A percentile compares a stretch with the other conserved stretches of the same genome.
phyloP scores from a whole-genome alignment of 2,888 invertebrate species.

The Lepeophtheirus nordmannii region DNA sequence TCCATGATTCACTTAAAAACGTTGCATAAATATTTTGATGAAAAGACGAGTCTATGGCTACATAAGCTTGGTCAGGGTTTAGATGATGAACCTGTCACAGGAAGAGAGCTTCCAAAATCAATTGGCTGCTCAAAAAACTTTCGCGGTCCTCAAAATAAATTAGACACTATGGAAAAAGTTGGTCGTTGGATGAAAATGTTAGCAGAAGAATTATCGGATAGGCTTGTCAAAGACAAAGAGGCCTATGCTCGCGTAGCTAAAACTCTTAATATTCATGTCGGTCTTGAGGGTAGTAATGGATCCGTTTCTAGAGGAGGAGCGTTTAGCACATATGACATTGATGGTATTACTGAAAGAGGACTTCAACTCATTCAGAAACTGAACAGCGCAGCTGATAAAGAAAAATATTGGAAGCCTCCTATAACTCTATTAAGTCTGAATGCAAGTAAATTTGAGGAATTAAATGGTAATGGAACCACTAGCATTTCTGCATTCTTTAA shows the following conservation, averaged over 20 bases:
- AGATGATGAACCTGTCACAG: constrained; percentile 69
- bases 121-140: constrained; percentile 93
- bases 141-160: constrained; percentile 54
- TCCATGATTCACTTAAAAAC: constrained; percentile 51
- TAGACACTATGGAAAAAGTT: constrained; percentile 46
- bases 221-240: constrained; percentile 55
- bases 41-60: constrained; percentile 71
- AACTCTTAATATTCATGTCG: constrained; percentile 57
- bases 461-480: constrained; percentile 28
- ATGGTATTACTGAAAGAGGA: constrained; percentile 49
- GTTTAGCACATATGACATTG: constrained; percentile 47
- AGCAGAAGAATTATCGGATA: constrained; percentile 62
- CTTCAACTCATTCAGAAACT: constrained; percentile 49
- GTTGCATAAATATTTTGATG: constrained; percentile 57
- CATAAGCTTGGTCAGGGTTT: constrained; percentile 70
- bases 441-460: constrained; percentile 56
- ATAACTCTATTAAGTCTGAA: constrained; percentile 58
- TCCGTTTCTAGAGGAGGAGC: constrained; percentile 48
- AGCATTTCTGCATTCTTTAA: constrained; percentile 32
- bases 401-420: constrained; percentile 37
- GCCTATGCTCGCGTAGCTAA: constrained; percentile 65
- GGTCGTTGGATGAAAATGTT: constrained; percentile 65
- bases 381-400: constrained; percentile 30
- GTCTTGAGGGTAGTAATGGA: constrained; percentile 41
- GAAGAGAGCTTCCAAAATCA: constrained; percentile 70